Evolutionary conservation across 2,888 invertebrate genomes (phyloP).

Genomic region (Stenurella melanura): DNA sequence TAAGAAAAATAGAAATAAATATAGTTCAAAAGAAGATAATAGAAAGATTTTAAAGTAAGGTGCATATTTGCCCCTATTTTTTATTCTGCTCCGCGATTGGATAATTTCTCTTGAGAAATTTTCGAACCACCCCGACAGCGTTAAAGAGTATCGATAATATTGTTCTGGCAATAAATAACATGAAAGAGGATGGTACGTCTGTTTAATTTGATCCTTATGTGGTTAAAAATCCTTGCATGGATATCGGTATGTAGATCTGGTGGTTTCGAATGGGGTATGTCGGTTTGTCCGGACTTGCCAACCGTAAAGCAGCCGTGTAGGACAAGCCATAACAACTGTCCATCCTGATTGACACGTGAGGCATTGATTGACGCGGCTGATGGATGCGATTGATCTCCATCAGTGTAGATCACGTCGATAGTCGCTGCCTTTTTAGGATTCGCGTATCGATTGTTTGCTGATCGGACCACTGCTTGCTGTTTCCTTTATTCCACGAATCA

Average conservation of each 20-base stretch:
- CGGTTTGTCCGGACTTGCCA: constrained; percentile 46
- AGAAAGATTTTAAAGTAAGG: too few species aligned
- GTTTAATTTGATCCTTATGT: constrained; percentile 56
- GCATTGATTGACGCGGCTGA: constrained; percentile 73
- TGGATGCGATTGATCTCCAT: constrained; percentile 74
- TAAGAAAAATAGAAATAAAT: too few species aligned
- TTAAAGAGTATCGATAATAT: not conserved
- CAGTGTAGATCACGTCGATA: constrained; percentile 73
- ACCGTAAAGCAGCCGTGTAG: constrained; percentile 71
- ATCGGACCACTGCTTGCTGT: constrained; percentile 41
- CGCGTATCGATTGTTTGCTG: constrained; percentile 62
- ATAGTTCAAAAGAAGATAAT: too few species aligned
- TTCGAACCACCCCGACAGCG: not conserved
- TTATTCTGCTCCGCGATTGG: too few species aligned
- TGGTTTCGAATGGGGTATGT: constrained; percentile 46
- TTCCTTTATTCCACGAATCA: constrained; percentile 49
- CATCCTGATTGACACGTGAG: constrained; percentile 73
- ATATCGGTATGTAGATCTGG: constrained; percentile 59
- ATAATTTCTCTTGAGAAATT: not conserved
- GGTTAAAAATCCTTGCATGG: constrained; percentile 50
- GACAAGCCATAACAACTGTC: constrained; percentile 63
- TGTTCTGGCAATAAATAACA: constrained; percentile 16
- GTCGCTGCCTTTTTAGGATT: constrained; percentile 65
- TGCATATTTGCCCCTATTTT: too few species aligned
- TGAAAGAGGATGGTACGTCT: constrained; percentile 2